Conservation (phyloP, 2,888 invertebrate genomes). For the Rhopalosiphum nymphaeae region DNA sequence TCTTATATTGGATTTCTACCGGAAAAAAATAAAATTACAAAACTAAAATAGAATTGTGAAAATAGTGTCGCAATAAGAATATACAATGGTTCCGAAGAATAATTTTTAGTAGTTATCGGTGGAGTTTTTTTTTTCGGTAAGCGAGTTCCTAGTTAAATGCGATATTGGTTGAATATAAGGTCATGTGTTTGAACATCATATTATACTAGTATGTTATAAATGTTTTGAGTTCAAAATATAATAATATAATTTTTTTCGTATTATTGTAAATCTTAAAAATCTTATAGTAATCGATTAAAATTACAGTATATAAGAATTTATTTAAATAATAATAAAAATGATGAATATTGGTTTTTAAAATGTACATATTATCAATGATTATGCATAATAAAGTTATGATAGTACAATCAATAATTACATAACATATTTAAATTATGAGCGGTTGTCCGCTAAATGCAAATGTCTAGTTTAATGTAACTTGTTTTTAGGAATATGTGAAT, state of each 20-base stretch:
- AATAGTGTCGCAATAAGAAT: not conserved
- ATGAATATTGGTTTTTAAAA: not conserved
- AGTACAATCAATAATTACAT: not conserved
- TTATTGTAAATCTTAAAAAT: not conserved
- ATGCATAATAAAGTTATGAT: not conserved
- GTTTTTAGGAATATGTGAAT: not conserved
- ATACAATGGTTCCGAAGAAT: not conserved
- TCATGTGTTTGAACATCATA: not conserved
- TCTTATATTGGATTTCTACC: not conserved
- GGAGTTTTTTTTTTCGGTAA: not conserved
- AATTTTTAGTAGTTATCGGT: not conserved
- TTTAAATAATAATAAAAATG: not conserved
- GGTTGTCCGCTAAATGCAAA: not conserved
- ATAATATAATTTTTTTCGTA: not conserved
- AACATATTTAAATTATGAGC: not conserved
- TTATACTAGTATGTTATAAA: too few relatives aligned
- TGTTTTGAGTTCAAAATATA: not conserved
- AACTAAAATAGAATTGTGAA: not conserved
- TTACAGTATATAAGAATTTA: not conserved
- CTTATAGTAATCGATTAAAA: not conserved
- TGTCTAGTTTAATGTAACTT: not conserved
- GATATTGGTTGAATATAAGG: not conserved
- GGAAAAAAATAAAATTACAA: not conserved
- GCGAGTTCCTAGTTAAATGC: not conserved
- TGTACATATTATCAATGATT: not conserved